phyloP scores from a whole-genome alignment of 2,888 invertebrate species.

The Scaptomyza flava region DNA sequence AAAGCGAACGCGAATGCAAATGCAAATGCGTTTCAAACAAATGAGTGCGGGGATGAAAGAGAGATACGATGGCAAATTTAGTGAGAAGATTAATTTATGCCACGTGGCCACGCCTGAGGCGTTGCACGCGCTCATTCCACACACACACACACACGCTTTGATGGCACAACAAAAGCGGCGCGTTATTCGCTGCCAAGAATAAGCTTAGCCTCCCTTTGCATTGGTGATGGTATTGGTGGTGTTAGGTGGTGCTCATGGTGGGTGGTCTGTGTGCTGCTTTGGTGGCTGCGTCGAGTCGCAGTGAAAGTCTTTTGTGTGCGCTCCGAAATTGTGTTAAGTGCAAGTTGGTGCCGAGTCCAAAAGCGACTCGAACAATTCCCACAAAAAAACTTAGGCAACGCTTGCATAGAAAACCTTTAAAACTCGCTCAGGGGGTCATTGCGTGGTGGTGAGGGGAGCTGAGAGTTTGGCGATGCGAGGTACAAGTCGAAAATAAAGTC shows the following conservation, averaged over 20 bases:
- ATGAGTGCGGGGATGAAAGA: conserved; percentile 26
- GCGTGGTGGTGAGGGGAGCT: neutral
- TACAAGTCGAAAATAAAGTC: conserved; percentile 75
- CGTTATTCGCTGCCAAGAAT: conserved; percentile 44
- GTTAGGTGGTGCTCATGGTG: conserved; percentile 13
- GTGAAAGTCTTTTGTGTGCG: conserved; percentile 76
- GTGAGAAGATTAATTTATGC: conserved; percentile 71
- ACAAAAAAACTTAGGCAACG: conserved; percentile 60
- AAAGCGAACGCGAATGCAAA: conserved; percentile 32
- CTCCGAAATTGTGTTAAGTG: conserved; percentile 77
- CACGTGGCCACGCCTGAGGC: conserved; percentile 66
- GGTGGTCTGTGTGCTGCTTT: conserved; percentile 8
- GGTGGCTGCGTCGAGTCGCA: conserved; percentile 52
- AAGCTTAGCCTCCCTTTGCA: conserved; percentile 26
- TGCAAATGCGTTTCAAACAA: conserved; percentile 26
- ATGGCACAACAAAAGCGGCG: conserved; percentile 67
- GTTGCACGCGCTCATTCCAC: conserved; percentile 59
- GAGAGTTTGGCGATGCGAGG: neutral
- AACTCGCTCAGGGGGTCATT: conserved; percentile 23
- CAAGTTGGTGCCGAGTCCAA: conserved; percentile 66
- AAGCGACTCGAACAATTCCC: conserved; percentile 15
- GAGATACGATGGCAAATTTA: conserved; percentile 60
- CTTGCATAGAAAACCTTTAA: conserved; percentile 70
- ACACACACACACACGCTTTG: conserved; percentile 53
- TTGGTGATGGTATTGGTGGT: conserved; percentile 7